Evolutionary conservation across 2,797 vertebrate species (phyloP), one percentile per base, ranked within the genome.

Genomic region (Silurus aristotelis): DNA sequence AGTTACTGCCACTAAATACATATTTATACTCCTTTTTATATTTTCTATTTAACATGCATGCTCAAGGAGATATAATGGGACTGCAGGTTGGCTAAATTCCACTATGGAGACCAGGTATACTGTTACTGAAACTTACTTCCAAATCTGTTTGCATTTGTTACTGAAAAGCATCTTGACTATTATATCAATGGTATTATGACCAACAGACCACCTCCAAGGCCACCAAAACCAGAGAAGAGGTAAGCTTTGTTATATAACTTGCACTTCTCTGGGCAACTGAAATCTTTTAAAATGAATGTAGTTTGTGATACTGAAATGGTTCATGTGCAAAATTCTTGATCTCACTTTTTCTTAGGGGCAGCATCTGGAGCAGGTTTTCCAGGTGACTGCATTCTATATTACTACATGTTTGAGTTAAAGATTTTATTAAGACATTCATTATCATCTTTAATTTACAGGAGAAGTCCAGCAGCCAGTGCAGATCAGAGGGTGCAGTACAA

Each of bases 311-410:
- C 58, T 43, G 19, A 61, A n/a, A 13, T 8, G 19, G 2, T 22
- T 78, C 22, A 78, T 22, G 0, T 61, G 56, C 31, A 68, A 14
- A 17, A 46, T 17, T 43, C 3, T n/a, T 46, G 4, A 60, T 43
- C 31, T 60, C 14, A 52, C 9, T 1, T 48, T 58, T 17, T 61
- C 1, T 60, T 31, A 87, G 87, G 17, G 73, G 13, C 2, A 87
- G 84, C 67, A 75, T 85, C 25, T 87, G 75, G 84, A 83, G 52
- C 66, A 84, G 75, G 56, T 73, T 87, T 87, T 87, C 87, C 20
- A 87, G 84, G 87, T 87, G 68, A 82, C 38, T 70, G 12, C 58
- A 1, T 58, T 78, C 0, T 4, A 56, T 10, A 48, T 55, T 17
- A 10, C 52, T 58, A 56, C 25, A 20, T 71, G 7, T 75, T 27